Conservation (phyloP, 2,888 invertebrate genomes). For the Sepioteuthis lessoniana region DNA sequence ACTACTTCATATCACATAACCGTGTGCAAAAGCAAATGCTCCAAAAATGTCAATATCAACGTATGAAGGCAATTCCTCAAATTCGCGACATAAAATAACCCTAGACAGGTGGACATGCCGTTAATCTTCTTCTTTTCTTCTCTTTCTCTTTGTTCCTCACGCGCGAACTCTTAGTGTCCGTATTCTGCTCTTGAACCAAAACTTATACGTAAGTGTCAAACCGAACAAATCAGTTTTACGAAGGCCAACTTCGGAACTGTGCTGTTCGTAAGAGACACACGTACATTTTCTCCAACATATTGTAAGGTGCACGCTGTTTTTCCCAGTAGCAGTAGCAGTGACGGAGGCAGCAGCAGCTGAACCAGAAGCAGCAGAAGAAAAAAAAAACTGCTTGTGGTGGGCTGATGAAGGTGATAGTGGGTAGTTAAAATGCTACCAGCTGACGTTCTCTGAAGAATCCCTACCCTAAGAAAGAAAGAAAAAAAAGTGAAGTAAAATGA, state of each 20-base stretch:
- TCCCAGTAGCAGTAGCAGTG: neutral
- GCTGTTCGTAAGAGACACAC: neutral
- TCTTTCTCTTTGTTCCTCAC: too few species aligned
- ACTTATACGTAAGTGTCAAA: neutral
- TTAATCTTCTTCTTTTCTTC: too few species aligned
- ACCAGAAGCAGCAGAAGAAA: neutral
- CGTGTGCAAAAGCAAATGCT: too few species aligned
- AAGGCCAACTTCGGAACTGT: neutral
- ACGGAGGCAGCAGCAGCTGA: neutral
- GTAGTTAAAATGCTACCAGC: neutral
- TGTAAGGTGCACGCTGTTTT: neutral
- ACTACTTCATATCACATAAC: too few species aligned
- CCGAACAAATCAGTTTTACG: neutral
- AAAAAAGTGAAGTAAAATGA: neutral
- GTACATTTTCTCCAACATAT: neutral
- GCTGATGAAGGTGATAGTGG: neutral
- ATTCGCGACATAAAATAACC: too few species aligned
- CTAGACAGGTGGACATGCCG: too few species aligned
- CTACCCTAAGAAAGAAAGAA: neutral
- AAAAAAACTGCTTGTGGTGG: neutral
- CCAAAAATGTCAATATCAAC: too few species aligned
- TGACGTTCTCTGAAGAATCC: neutral
- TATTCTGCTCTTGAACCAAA: neutral
- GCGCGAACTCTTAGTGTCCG: too few species aligned
- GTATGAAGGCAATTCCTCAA: too few species aligned